Base-by-base conservation (phyloP, 1,140 invertebrate genomes). In the Halesus radiatus region DNA sequence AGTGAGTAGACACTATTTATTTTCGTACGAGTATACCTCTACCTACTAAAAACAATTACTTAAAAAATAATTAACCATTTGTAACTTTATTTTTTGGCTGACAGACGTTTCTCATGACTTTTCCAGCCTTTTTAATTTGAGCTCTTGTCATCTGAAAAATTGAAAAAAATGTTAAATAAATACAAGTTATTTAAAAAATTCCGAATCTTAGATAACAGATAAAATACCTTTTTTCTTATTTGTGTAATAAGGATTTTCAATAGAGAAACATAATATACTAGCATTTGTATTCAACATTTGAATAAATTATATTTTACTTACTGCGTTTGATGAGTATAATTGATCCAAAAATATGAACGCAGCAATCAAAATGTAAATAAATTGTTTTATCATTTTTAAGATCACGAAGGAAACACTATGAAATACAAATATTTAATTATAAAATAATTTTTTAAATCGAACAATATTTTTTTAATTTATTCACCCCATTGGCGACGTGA, bases 1-100 rank as follows among this genome's bases (percentile, higher is more conserved):
- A n/a, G n/a, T n/a, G n/a, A n/a, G n/a, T n/a, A n/a, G n/a, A n/a
- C n/a, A n/a, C n/a, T n/a, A n/a, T n/a, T n/a, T n/a, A n/a, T n/a
- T n/a, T n/a, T n/a, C n/a, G n/a, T n/a, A n/a, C n/a, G n/a, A n/a
- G n/a, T n/a, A n/a, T n/a, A n/a, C n/a, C n/a, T n/a, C n/a, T n/a
- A n/a, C n/a, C n/a, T n/a, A n/a, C n/a, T n/a, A n/a, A n/a, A n/a
- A n/a, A n/a, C n/a, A n/a, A n/a, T n/a, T n/a, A n/a, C n/a, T n/a
- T n/a, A n/a, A n/a, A n/a, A n/a, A n/a, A n/a, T n/a, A 29, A 29
- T 29, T 83, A 80, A 88, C 86, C 86, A 56, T 85, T 83, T 53
- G 85, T 84, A 22, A 85, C 84, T 85, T 87, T 87, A 53, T 79
- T 50, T 85, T 87, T 88, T 16, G 87, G 85, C 79, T 86, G 85